Percentiles rank a stretch among this genome's conserved stretches.
These are phyloP conservation scores for Brachionus plicatilis DNA, from an alignment of 1,140 invertebrate genomes.

Conservation along the genomic window DNA sequence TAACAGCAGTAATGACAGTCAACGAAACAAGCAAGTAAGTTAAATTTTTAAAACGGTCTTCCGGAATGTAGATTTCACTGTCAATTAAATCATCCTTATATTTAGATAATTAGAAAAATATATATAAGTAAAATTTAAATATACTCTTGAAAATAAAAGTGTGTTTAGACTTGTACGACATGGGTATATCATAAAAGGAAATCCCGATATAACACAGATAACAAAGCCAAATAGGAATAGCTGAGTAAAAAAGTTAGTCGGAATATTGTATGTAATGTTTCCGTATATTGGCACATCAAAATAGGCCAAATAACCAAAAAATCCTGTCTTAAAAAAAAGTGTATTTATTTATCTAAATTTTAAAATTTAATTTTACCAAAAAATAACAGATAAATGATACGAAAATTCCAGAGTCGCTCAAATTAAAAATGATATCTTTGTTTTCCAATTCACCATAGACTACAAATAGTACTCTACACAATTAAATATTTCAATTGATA, in stretches of 20 bases:
- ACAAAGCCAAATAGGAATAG: constrained; percentile 88
- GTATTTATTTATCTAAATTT: background rate
- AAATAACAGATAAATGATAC: constrained; percentile 33
- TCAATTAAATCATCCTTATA: background rate
- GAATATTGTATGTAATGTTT: constrained; percentile 81
- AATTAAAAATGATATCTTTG: constrained; percentile 1
- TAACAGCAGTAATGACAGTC: constrained; percentile 67
- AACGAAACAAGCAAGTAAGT: constrained; percentile 69
- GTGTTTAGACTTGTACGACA: constrained; percentile 88
- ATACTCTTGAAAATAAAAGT: constrained; percentile 76
- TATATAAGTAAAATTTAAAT: constrained; percentile 25
- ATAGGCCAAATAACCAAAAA: constrained; percentile 92
- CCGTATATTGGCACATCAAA: constrained; percentile 65
- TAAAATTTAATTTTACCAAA: background rate
- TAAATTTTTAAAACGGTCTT: constrained; percentile 69
- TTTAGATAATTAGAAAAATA: background rate
- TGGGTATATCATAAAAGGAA: constrained; percentile 91
- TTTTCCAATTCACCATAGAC: constrained; percentile 22
- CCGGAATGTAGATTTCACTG: constrained; percentile 64
- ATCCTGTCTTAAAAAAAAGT: constrained; percentile 64
- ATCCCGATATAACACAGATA: constrained; percentile 84
- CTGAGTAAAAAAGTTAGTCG: constrained; percentile 71
- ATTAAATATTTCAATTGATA: background rate
- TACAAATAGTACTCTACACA: constrained; percentile 33
- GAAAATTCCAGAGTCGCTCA: constrained; percentile 9